phyloP scores from a whole-genome alignment of 1,140 invertebrate species.

The Papilio polyxenes region DNA sequence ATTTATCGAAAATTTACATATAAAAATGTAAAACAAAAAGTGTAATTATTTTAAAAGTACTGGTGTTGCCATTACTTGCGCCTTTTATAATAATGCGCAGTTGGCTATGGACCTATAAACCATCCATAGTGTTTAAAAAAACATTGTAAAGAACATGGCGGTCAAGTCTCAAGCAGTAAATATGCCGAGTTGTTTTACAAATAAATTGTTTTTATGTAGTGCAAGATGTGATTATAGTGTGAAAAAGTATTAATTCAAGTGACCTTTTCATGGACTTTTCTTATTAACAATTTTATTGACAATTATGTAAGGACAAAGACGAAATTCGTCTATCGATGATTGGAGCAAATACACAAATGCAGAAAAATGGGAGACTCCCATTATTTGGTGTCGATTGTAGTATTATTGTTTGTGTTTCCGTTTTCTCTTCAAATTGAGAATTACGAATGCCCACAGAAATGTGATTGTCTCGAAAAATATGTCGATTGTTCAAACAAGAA shows the following conservation, averaged over 20 bases:
- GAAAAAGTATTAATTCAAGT: conserved; percentile 56
- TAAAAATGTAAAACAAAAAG: too few relatives aligned
- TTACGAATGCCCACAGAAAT: conserved; percentile 81
- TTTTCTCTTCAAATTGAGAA: conserved; percentile 68
- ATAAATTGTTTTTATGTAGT: conserved; percentile 45
- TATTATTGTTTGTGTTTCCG: conserved; percentile 62
- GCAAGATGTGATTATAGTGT: conserved; percentile 61
- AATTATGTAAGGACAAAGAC: conserved; percentile 76
- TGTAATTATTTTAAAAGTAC: not conserved
- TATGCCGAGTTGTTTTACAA: conserved; percentile 64
- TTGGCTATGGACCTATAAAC: not conserved
- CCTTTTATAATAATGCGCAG: not conserved
- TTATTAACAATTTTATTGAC: conserved; percentile 45
- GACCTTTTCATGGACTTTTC: conserved; percentile 47
- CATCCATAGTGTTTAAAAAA: conserved; percentile 30
- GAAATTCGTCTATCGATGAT: conserved; percentile 62
- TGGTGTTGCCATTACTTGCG: not conserved
- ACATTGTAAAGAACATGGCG: conserved; percentile 71
- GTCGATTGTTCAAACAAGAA: conserved; percentile 83
- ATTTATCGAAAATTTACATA: too few relatives aligned
- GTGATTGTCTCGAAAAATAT: conserved; percentile 81
- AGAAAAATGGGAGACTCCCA: conserved; percentile 76
- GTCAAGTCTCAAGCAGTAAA: conserved; percentile 62
- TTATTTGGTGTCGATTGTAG: conserved; percentile 66
- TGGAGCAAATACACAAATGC: conserved; percentile 66